Percentiles rank a stretch among this genome's conserved stretches.
Evolutionary conservation across 2,113 vertebrate genomes (phyloP).

Genomic region (Empidonax traillii): DNA sequence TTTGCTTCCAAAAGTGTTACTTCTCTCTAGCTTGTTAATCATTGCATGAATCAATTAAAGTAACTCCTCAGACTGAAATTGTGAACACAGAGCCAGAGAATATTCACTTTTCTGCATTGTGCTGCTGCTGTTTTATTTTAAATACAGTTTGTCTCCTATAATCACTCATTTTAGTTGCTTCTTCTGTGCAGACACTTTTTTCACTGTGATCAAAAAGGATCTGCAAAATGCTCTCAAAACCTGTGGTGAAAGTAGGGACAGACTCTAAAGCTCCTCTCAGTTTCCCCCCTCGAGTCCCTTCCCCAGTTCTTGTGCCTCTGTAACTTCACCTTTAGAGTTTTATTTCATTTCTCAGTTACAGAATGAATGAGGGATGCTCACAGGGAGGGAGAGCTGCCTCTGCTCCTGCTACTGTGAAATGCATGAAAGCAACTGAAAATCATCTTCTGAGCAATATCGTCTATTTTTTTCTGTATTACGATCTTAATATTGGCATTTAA

Average conservation of each 20-base stretch:
- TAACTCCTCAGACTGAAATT: not conserved
- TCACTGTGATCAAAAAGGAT: not conserved
- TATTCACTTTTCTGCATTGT: not conserved
- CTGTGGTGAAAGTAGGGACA: not conserved
- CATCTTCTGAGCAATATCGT: not conserved
- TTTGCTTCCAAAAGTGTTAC: not conserved
- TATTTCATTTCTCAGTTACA: not conserved
- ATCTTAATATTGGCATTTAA: not conserved
- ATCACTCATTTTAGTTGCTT: not conserved
- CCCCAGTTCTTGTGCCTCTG: not conserved
- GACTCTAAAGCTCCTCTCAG: not conserved
- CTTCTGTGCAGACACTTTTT: not conserved
- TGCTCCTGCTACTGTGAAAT: not conserved
- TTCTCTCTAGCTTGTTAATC: not conserved
- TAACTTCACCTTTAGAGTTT: not conserved
- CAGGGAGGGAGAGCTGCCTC: not conserved
- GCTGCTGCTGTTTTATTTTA: not conserved
- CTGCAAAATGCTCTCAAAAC: not conserved
- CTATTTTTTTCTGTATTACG: not conserved
- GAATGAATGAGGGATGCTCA: not conserved
- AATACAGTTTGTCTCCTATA: not conserved
- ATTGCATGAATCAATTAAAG: not conserved
- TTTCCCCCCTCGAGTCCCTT: not conserved
- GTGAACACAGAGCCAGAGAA: not conserved
- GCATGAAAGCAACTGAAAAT: not conserved